Evolutionary conservation across 2,888 invertebrate species (phyloP), one percentile per base, ranked within the genome.

Genomic region (Charanyca ferruginea): DNA sequence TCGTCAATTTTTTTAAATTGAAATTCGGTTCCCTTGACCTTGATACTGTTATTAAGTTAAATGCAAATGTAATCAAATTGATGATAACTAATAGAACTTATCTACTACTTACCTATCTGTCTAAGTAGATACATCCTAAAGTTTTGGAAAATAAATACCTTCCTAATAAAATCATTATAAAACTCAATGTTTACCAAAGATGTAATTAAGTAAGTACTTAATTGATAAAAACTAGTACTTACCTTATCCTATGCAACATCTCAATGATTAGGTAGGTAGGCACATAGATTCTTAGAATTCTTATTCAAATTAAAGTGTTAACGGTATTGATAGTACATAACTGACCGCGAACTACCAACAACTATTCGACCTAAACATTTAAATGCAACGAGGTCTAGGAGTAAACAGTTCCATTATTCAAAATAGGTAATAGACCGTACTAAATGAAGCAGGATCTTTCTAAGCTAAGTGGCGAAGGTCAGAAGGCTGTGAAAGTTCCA

Each of bases 401-500:
- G 54, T 35, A 25, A 41, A 18, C 23, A 38, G 49, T 68, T 51
- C 54, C 69, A 72, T 55, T 72, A 76, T 61, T 44, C 54, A 71
- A 55, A 47, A 3, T 38, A 38, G 38, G 38, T 32, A 28, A 23
- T 48, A 49, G n/a, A n/a, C n/a, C n/a, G n/a, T n/a, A n/a, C 47
- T 72, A 61, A 23, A 57, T 57, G 45, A 22, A 62, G 53, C 59
- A 78, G 73, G 79, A 78, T 73, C 61, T 78, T 78, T 78, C 62
- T 78, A 72, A 70, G 52, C 77, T 49, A 32, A 41, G 41, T 55
- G 35, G 28, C 38, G 62, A 79, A 79, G 75, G 74, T 76, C 60
- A 60, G 58, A 57, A 58, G 38, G 48, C 78, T 66, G 51, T 74
- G 64, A 79, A 79, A 79, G 75, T 74, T 68, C 55, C 81, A 79